Evolutionary conservation across 1,140 invertebrate genomes (phyloP).

Genomic region (Dendrolimus punctatus): DNA sequence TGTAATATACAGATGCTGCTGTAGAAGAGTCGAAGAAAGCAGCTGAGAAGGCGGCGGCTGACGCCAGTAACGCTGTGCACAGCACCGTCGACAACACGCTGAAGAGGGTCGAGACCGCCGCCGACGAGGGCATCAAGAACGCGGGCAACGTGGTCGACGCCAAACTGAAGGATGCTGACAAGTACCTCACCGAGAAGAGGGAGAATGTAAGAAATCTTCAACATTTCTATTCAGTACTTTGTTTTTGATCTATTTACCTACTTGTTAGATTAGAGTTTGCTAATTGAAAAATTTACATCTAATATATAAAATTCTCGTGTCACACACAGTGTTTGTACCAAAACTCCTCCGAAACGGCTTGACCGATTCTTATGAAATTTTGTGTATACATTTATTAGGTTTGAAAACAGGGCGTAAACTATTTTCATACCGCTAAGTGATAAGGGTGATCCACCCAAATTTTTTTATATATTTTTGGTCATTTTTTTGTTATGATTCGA

Average conservation of each 20-base stretch:
- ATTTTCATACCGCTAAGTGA: too few relatives aligned
- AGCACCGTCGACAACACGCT: slow-evolving; percentile 59
- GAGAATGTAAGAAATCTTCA: slow-evolving; percentile 38
- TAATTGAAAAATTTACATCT: neutral
- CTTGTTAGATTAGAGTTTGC: neutral
- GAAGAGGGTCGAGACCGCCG: slow-evolving; percentile 54
- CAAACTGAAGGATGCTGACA: slow-evolving; percentile 65
- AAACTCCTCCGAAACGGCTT: too few relatives aligned
- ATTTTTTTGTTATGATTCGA: too few relatives aligned
- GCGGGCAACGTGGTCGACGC: slow-evolving; percentile 57
- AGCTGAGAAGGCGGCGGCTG: slow-evolving; percentile 55
- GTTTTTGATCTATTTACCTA: neutral
- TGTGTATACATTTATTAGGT: too few relatives aligned
- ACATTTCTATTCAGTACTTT: neutral
- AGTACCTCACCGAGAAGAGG: slow-evolving; percentile 57
- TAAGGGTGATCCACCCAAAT: too few relatives aligned
- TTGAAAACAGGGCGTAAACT: too few relatives aligned
- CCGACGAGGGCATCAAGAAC: slow-evolving; percentile 58
- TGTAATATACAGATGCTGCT: slow-evolving; percentile 37
- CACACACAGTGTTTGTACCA: too few relatives aligned
- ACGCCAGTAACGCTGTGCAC: slow-evolving; percentile 56
- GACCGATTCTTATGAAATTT: too few relatives aligned
- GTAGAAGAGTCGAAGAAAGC: slow-evolving; percentile 65
- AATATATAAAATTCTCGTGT: too few relatives aligned
- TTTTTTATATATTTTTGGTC: too few relatives aligned